Conservation (phyloP, 1,140 invertebrate genomes). For the Zelostemma sp. region DNA sequence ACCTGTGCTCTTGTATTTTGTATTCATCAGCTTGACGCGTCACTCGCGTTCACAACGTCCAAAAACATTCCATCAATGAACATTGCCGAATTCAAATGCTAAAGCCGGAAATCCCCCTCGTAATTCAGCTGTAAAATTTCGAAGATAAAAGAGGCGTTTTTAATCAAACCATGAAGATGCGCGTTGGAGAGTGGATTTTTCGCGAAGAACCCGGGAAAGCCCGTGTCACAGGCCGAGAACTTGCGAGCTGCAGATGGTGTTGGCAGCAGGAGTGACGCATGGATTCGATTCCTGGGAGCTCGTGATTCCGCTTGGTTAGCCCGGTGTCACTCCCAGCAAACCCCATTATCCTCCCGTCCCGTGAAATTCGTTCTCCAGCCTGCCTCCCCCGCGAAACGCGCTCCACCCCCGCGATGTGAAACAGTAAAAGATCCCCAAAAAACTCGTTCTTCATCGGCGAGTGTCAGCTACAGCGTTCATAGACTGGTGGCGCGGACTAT, state of each 20-base stretch:
- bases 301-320: conserved; percentile 71
- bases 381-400: conserved; percentile 6
- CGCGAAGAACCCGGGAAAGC: conserved; percentile 18
- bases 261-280: conserved; percentile 70
- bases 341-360: conserved; percentile 63
- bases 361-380: conserved; percentile 56
- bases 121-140: too few species aligned
- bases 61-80: conserved; percentile 5
- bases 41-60: conserved; percentile 20
- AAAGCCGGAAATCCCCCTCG: too few species aligned
- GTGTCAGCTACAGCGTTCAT: conserved; percentile 25
- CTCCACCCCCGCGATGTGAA: conserved; percentile 12
- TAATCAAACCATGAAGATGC: not conserved
- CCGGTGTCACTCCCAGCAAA: conserved; percentile 69
- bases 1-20: conserved; percentile 34
- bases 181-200: conserved; percentile 27
- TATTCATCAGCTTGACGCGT: conserved; percentile 29
- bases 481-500: conserved; percentile 52
- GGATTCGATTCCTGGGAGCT: conserved; percentile 71
- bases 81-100: not conserved
- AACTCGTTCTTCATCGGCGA: conserved; percentile 11
- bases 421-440: conserved; percentile 8
- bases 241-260: conserved; percentile 68
- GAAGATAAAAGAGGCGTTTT: too few species aligned
- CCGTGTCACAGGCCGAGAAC: conserved; percentile 46